Conservation (phyloP, 92 coral and sea anemone genomes). For the Bergia puertoricense region DNA sequence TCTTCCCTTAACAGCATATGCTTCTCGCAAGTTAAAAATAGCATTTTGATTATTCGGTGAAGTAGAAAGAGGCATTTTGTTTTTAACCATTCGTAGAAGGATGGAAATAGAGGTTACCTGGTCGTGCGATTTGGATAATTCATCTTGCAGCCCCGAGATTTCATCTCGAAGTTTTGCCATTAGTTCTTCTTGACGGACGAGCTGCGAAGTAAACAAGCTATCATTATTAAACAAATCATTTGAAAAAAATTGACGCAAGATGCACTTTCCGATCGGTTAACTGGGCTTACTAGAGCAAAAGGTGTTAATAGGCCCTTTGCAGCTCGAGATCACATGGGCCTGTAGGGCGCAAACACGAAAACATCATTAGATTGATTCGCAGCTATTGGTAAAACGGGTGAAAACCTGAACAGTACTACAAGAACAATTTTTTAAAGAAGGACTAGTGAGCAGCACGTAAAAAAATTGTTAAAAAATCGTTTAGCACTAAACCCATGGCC, state of each 20-base stretch:
- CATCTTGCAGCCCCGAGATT: constrained; percentile 73
- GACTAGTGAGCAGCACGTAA: no score
- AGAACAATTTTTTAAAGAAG: no score
- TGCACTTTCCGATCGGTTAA: no score
- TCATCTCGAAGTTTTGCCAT: constrained; percentile 82
- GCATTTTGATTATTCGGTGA: background rate
- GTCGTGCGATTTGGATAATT: constrained; percentile 71
- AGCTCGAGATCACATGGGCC: no score
- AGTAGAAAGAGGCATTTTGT: background rate
- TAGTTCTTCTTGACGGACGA: constrained; percentile 86
- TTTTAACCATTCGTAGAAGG: background rate
- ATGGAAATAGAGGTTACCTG: constrained; percentile 48
- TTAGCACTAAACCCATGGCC: no score
- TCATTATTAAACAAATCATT: background rate
- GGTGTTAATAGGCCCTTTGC: no score
- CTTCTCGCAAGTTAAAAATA: background rate
- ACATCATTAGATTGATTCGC: no score
- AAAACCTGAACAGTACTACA: no score
- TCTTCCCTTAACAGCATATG: background rate
- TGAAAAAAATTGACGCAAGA: background rate
- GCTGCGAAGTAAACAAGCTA: constrained; percentile 43
- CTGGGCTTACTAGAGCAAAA: no score
- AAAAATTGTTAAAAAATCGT: no score
- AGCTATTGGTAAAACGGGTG: no score
- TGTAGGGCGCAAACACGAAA: no score